Evolutionary conservation across 37 sponge, comb jelly and placozoan species (phyloP), one percentile per base, ranked within the genome.

Genomic region (Spongilla lacustris): DNA sequence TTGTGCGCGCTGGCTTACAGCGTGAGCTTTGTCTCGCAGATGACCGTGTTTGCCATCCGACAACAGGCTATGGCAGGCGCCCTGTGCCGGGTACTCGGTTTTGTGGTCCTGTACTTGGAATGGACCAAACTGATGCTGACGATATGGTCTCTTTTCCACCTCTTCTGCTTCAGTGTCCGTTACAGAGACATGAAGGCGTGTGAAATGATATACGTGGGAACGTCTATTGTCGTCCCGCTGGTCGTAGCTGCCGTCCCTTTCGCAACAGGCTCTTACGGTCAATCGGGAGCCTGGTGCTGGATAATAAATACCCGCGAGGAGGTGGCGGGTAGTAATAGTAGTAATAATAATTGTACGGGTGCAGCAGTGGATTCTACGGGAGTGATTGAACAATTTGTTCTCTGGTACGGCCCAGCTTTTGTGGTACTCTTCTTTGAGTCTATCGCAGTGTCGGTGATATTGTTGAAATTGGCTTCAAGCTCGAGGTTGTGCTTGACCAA

Each of bases 261-360:
- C 4, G 5, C 34, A 24, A 75, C 26, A 9, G 5, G 34, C 30
- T 75, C 76, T 24, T 75, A 29, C 34, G 76, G 76, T 24, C 3
- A 4, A 32, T 27, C 76, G n/a, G 76, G 11, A 75, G 33, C 76
- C n/a, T 75, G 76, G 76, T 75, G 76, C 76, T 75, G 76, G 76
- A 75, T 29, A 29, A n/a, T n/a, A 41, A 41, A 41, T 41, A 41
- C 41, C 6, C 41, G 41, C 6, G 41, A 9, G 6, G 41, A 9
- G 41, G 41, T 6, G 41, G 41, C 6, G 41, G 41, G 3, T 6
- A 41, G 6, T 41, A 4, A 4, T 75, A 36, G 33, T 5, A 24
- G 11, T 24, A 13, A 23, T 23, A 73, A 73, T 23, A 11, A 13
- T 12, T 73, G 74, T 23, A 11, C 74, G 28, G 28, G 22, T 23